Conservation (phyloP, 2,888 invertebrate genomes). For the Plebejus argus region DNA sequence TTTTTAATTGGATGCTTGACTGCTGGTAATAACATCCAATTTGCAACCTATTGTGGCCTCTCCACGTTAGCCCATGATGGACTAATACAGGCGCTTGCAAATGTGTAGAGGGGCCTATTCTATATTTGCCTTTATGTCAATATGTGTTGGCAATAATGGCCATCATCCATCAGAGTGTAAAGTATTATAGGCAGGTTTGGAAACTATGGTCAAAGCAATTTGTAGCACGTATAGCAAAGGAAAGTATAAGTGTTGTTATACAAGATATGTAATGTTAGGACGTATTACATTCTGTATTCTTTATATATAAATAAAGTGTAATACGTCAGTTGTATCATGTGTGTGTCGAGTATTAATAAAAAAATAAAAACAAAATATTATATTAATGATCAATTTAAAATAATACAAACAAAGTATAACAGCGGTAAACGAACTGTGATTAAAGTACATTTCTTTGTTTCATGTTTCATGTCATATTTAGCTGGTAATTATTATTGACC, state of each 20-base stretch:
- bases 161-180: background rate
- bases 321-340: background rate
- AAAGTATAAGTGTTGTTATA: background rate
- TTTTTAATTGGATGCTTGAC: slow-evolving; percentile 1
- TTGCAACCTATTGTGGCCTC: background rate
- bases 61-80: background rate
- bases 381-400: slow-evolving; percentile 3
- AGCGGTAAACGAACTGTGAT: slow-evolving; percentile 2
- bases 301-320: background rate
- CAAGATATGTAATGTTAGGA: background rate
- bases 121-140: background rate
- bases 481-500: background rate
- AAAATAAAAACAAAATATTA: slow-evolving; percentile 17
- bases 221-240: background rate
- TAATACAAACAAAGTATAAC: background rate
- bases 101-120: background rate
- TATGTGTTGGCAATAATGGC: background rate
- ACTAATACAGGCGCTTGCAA: background rate
- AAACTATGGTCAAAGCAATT: background rate
- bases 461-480: slow-evolving; percentile 11
- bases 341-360: background rate
- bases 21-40: background rate
- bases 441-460: slow-evolving; percentile 14
- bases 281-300: too few relatives aligned
- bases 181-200: background rate